A percentile compares a stretch with the other conserved stretches of the same genome.
Evolutionary conservation across 2,888 invertebrate genomes (phyloP).

Genomic region (Apamea epomidion): DNA sequence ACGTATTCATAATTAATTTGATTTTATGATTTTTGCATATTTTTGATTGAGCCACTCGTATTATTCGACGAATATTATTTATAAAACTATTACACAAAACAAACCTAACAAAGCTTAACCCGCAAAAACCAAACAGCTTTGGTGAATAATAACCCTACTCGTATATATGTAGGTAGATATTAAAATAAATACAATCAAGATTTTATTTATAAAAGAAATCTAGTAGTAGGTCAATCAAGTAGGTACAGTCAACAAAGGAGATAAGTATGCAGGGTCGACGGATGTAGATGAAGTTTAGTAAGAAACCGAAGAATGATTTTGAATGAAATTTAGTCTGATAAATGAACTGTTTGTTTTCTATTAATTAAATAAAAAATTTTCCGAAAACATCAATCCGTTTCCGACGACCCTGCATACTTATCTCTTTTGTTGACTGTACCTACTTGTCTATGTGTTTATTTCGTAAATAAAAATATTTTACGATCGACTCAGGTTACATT

Average conservation of each 20-base stretch:
- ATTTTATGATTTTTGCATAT: constrained; percentile 12
- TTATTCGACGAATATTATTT: background rate
- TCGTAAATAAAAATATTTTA: constrained; percentile 26
- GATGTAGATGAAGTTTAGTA: too few species aligned
- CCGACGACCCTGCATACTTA: too few species aligned
- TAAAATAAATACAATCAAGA: background rate
- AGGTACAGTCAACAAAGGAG: background rate
- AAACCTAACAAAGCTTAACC: background rate
- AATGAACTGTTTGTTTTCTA: too few species aligned
- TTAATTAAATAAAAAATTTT: too few species aligned
- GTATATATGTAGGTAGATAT: background rate
- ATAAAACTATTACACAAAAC: background rate
- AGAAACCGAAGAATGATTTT: too few species aligned
- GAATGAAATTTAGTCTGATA: too few species aligned
- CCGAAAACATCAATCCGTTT: too few species aligned
- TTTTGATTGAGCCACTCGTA: background rate
- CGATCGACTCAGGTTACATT: constrained; percentile 31
- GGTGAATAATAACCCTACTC: background rate
- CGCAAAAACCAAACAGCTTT: background rate
- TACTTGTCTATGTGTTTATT: constrained; percentile 21
- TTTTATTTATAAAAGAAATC: background rate
- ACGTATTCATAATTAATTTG: constrained; percentile 27
- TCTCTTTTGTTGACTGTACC: too few species aligned
- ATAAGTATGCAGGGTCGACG: too few species aligned
- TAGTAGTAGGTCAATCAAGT: too few species aligned